These are phyloP conservation scores for Corella eumyota DNA, from an alignment of 23 tunicate genomes.

Conservation along the genomic window DNA sequence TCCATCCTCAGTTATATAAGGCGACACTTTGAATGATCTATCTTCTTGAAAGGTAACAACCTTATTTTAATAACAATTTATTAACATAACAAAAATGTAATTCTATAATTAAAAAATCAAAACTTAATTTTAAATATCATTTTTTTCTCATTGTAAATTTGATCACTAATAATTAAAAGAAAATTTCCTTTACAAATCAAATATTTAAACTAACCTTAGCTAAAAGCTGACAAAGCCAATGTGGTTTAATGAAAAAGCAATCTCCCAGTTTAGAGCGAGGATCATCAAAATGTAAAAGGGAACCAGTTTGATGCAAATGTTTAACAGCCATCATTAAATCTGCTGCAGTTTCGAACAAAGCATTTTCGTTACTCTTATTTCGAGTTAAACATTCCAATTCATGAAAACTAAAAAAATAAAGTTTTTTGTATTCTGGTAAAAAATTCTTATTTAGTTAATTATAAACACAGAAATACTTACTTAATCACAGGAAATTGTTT, in stretches of 20 bases:
- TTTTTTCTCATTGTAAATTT: too few species aligned
- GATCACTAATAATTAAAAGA: too few species aligned
- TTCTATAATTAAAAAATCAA: too few species aligned
- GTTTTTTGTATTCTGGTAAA: background rate
- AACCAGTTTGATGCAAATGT: conserved; percentile 45
- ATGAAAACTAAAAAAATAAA: conserved; percentile 22
- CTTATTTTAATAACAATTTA: background rate
- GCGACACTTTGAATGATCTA: conserved; percentile 17
- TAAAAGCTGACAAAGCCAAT: conserved; percentile 43
- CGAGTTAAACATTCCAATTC: conserved; percentile 26
- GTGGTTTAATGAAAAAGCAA: conserved; percentile 36
- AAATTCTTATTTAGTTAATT: background rate
- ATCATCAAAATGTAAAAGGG: conserved; percentile 42
- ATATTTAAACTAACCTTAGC: conserved; percentile 44
- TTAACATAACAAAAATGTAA: background rate
- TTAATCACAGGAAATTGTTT: conserved; percentile 32
- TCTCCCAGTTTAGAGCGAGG: conserved; percentile 33
- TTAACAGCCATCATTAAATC: conserved; percentile 48
- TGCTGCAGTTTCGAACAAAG: conserved; percentile 29
- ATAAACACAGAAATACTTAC: too few species aligned
- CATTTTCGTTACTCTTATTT: background rate
- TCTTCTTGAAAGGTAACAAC: conserved; percentile 36
- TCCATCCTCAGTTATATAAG: conserved; percentile 23
- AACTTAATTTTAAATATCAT: too few species aligned
- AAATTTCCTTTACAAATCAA: too few species aligned